Base-by-base conservation (phyloP, 1,140 invertebrate species). In the Plectrocnemia conspersa region DNA sequence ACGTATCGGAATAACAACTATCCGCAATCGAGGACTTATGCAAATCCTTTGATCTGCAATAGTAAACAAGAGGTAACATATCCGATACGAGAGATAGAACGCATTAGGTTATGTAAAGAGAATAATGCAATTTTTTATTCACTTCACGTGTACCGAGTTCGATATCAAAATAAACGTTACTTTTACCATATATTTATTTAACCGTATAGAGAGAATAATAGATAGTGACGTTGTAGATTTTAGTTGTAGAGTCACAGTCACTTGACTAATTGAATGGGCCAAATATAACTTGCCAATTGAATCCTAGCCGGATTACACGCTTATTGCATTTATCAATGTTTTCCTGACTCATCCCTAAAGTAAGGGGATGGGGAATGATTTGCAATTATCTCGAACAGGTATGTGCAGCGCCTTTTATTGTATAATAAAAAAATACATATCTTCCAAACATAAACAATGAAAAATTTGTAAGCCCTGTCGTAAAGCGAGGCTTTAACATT, bases 311-410 rank as follows among this genome's bases (percentile, higher is more conserved):
- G 59, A 57, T 61, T 50, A 61, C 59, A 61, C 35, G 59, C 44
- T 57, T 61, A 61, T 54, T 61, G 59, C 59, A 61, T 61, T 57
- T 61, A 33, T 16, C 45, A 29, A 54, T 58, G 52, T 58, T 58
- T 54, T 58, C 49, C 44, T 45, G 27, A 15, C 24, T 58, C 56
- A 58, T 33, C 19, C 22, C 36, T 2, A 4, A 21, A 41, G n/a
- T 38, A 23, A 40, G 29, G 29, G 35, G 22, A 24, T 23, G 19
- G n/a, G 48, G 32, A 35, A 5, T 16, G 48, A 21, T 38, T 9
- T 3, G n/a, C 9, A 45, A 13, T 32, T 29, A 18, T 13, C 25
- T 13, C 3, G 16, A 7, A 42, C 22, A 42, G 6, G 11, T 18
- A 18, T 19, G 7, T 42, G 11, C 7, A 42, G 18, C 3, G 6